A percentile compares a stretch with the other conserved stretches of the same genome.
Conservation (phyloP, 2,113 vertebrate species). For the Pseudois nayaur region DNA sequence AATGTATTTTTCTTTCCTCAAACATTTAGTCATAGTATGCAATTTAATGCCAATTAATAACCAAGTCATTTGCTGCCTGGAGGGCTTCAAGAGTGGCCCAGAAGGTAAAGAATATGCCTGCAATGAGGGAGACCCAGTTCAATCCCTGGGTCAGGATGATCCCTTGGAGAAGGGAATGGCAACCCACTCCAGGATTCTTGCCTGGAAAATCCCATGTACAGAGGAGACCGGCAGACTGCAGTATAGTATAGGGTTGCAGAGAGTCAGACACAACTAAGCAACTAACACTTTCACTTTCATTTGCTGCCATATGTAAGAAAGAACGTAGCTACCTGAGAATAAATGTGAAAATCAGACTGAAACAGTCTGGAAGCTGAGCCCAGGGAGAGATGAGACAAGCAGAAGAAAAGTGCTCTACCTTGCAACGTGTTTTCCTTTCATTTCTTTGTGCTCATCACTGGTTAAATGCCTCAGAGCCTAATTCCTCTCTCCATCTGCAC, state of each 20-base stretch:
- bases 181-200: neutral
- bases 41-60: conserved; percentile 32
- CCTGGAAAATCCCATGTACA: neutral
- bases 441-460: neutral
- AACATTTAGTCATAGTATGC: neutral
- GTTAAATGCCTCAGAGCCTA: neutral
- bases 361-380: neutral
- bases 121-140: neutral
- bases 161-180: neutral
- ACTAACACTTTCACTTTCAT: neutral
- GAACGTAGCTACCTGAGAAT: neutral
- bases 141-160: neutral
- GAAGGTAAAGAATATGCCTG: neutral
- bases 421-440: neutral
- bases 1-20: neutral
- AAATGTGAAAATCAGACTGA: neutral
- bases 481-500: neutral
- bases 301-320: neutral
- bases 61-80: neutral
- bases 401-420: neutral
- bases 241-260: neutral
- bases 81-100: neutral
- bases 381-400: neutral
- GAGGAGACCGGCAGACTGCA: neutral
- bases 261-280: neutral